These are phyloP conservation scores for Maccullochella peelii DNA, from an alignment of 2,113 vertebrate species.

Conservation along the genomic window DNA sequence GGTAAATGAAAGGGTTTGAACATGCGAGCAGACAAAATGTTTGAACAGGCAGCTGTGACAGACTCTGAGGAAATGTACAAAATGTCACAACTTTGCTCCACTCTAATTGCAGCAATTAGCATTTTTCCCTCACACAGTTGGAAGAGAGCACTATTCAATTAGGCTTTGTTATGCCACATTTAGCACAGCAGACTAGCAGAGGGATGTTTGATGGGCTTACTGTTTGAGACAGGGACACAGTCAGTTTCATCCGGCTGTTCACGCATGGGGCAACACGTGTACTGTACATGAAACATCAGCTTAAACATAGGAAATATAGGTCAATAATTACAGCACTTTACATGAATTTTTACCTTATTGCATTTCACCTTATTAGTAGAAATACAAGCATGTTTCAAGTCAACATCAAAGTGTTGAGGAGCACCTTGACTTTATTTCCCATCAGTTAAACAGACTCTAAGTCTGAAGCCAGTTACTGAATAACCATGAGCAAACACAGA, in stretches of 20 bases:
- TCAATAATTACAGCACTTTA: not conserved
- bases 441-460: not conserved
- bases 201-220: not conserved
- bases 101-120: constrained; percentile 43
- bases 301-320: not conserved
- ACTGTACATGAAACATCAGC: not conserved
- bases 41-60: not conserved
- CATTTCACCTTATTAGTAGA: not conserved
- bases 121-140: constrained; percentile 19
- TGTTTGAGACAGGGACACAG: constrained; percentile 1
- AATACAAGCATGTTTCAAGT: not conserved
- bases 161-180: constrained; percentile 32
- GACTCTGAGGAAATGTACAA: constrained; percentile 9
- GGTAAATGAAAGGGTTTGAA: constrained; percentile 6
- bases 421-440: not conserved
- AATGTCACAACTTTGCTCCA: constrained; percentile 2
- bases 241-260: not conserved
- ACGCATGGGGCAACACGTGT: not conserved
- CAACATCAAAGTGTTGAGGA: not conserved
- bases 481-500: not conserved
- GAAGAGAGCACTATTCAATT: constrained; percentile 13
- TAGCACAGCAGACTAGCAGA: not conserved
- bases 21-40: not conserved
- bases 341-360: not conserved
- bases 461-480: not conserved